Percentiles rank a stretch among this genome's conserved stretches.
phyloP scores from a whole-genome alignment of 2,888 invertebrate genomes.

The Drepanosiphum platanoidis region DNA sequence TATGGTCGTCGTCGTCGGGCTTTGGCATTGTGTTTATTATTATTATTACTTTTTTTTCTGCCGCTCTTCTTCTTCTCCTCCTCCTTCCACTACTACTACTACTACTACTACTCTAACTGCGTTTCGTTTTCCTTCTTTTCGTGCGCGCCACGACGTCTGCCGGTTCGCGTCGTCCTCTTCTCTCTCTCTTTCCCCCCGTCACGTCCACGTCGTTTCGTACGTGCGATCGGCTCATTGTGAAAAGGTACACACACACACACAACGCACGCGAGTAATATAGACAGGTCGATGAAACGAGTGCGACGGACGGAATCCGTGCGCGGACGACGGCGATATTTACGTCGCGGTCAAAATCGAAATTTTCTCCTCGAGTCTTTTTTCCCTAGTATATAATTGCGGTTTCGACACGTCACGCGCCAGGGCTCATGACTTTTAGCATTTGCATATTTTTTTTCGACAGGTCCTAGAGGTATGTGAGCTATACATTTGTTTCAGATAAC shows the following conservation, averaged over 20 bases:
- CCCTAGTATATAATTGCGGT: no score
- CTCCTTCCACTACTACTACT: no score
- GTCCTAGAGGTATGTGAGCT: no score
- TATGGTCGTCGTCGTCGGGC: constrained; percentile 34
- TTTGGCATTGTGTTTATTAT: constrained; percentile 51
- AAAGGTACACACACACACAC: background rate
- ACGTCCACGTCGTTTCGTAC: background rate
- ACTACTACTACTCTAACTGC: no score
- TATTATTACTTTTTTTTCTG: no score
- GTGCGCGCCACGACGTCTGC: constrained; percentile 51
- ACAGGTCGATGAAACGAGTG: background rate
- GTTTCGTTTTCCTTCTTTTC: background rate
- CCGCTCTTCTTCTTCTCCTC: background rate
- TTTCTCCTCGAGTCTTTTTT: no score
- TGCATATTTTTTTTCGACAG: background rate
- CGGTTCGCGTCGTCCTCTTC: background rate
- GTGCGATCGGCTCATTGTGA: background rate
- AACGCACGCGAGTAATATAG: no score
- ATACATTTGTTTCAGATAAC: no score
- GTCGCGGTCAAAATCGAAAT: background rate
- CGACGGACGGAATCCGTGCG: background rate
- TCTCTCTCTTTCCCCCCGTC: background rate
- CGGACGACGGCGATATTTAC: no score
- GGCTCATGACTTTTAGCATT: background rate
- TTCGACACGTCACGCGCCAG: background rate